These are phyloP conservation scores for Probosciger aterrimus DNA, from an alignment of 2,113 vertebrate genomes.

Conservation along the genomic window DNA sequence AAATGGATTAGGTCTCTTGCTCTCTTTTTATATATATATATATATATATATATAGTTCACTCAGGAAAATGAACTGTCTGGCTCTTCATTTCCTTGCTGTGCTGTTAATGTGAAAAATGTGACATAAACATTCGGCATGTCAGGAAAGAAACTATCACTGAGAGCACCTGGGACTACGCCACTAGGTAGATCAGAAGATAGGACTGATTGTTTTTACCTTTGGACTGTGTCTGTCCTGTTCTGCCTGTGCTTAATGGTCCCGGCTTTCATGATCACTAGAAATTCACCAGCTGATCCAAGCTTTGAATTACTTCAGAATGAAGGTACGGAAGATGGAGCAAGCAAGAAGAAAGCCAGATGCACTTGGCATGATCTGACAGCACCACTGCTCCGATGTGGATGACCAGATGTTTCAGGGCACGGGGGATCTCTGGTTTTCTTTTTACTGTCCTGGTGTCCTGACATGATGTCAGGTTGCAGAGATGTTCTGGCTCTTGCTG, in stretches of 20 bases:
- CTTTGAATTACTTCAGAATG: background rate
- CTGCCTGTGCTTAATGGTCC: background rate
- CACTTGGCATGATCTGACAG: background rate
- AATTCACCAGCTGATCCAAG: background rate
- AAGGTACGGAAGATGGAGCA: background rate
- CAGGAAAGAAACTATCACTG: background rate
- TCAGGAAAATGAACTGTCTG: background rate
- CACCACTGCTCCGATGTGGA: background rate
- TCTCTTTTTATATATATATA: background rate
- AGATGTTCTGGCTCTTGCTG: constrained; percentile 40
- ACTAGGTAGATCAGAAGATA: background rate
- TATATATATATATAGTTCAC: background rate
- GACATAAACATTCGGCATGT: background rate
- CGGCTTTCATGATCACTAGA: background rate
- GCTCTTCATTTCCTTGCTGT: background rate
- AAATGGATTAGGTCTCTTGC: background rate
- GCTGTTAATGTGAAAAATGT: background rate
- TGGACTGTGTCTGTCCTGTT: background rate
- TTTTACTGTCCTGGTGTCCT: background rate
- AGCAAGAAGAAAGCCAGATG: background rate
- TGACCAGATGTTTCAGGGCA: constrained; percentile 39
- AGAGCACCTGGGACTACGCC: background rate
- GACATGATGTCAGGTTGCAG: background rate
- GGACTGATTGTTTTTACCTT: background rate
- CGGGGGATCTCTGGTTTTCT: background rate